These are phyloP conservation scores for Alligator mississippiensis DNA, from an alignment of 2,113 vertebrate species.

Conservation along the genomic window DNA sequence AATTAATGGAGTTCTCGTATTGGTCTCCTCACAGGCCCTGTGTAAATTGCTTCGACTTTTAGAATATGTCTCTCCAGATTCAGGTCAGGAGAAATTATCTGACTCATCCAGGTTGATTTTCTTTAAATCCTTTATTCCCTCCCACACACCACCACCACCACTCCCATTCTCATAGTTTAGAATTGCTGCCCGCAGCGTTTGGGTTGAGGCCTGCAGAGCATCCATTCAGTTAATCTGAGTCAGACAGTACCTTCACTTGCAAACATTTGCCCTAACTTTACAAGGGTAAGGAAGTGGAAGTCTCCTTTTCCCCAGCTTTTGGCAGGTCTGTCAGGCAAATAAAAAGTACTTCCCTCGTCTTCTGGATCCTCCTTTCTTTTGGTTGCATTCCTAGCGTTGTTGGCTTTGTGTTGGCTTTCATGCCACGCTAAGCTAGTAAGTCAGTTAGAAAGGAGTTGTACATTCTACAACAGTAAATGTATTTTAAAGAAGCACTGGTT, in stretches of 20 bases:
- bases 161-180: background rate
- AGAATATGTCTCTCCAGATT: background rate
- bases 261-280: fast-evolving
- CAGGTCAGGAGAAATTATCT: background rate
- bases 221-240: background rate
- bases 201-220: background rate
- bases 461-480: fast-evolving
- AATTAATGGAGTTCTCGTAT: background rate
- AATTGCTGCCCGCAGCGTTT: background rate
- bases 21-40: background rate
- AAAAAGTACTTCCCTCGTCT: background rate
- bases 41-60: fast-evolving
- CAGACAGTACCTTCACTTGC: background rate
- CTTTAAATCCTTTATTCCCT: too few species aligned
- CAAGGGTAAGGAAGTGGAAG: background rate
- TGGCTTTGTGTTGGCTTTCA: background rate
- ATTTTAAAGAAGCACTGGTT: background rate
- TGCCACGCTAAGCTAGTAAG: background rate
- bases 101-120: too few species aligned
- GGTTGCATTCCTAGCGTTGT: background rate
- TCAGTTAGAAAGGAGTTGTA: background rate
- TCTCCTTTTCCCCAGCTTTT: fast-evolving
- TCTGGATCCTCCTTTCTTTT: fast-evolving
- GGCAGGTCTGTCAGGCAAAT: background rate
- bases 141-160: background rate